Conservation (phyloP, 2,797 vertebrate genomes). For the Epinephelus malabaricus region DNA sequence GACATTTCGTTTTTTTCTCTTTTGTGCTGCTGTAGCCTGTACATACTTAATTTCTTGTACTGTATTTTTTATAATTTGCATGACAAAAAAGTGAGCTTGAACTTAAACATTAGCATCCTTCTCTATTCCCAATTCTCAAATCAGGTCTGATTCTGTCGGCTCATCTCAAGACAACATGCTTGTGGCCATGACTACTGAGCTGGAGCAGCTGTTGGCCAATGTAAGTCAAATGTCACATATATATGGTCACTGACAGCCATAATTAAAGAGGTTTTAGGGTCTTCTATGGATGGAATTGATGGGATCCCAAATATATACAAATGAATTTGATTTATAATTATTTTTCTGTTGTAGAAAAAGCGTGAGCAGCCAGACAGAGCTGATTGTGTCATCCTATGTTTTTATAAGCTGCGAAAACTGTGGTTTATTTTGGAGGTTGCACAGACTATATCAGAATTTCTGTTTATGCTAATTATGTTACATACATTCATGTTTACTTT, state of each 20-base stretch:
- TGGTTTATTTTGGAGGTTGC: background rate
- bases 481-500: background rate
- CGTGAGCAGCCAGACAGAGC: background rate
- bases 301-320: background rate
- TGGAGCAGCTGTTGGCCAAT: constrained; percentile 94
- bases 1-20: background rate
- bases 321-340: background rate
- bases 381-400: background rate
- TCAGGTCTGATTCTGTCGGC: constrained; percentile 92
- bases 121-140: background rate
- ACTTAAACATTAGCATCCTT: background rate
- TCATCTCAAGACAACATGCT: constrained; percentile 95
- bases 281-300: background rate
- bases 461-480: background rate
- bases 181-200: constrained; percentile 94
- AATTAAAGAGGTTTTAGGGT: background rate
- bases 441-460: background rate
- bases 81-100: background rate
- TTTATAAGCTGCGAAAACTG: background rate
- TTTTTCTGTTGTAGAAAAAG: too few species aligned
- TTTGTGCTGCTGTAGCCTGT: background rate
- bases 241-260: background rate
- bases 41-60: too few species aligned
- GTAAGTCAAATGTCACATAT: constrained; percentile 76
- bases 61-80: background rate